Evolutionary conservation across 2,113 vertebrate species (phyloP).

Genomic region (Pelmatolapia mariae): DNA sequence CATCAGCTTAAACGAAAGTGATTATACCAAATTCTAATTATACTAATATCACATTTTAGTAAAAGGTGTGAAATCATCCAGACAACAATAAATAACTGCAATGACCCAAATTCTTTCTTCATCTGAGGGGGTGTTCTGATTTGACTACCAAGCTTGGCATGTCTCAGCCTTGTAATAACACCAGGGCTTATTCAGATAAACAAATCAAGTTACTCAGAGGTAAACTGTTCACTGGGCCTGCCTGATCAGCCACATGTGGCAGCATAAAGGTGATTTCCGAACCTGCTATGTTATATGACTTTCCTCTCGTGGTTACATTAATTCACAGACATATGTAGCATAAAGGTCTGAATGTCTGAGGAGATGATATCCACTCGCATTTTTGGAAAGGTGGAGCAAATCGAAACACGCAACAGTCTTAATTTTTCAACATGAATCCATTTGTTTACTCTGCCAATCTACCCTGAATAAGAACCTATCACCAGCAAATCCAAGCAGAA

Average conservation of each 20-base stretch:
- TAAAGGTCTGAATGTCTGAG: not conserved
- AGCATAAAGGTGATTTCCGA: constrained; percentile 6
- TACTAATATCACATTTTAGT: not conserved
- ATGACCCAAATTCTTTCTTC: not conserved
- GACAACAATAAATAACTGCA: not conserved
- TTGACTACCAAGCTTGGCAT: not conserved
- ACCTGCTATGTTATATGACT: constrained; percentile 12
- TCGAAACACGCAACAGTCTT: not conserved
- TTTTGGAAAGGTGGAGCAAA: not conserved
- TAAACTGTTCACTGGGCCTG: not conserved
- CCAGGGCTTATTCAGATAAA: not conserved
- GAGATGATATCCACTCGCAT: not conserved
- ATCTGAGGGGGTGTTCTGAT: not conserved
- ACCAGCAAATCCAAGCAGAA: not conserved
- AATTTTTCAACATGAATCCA: constrained; percentile 36
- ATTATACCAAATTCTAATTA: not conserved
- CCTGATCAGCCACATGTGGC: not conserved
- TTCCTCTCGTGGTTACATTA: not conserved
- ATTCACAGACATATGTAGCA: constrained; percentile 3
- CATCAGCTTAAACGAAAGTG: not conserved
- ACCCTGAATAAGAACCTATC: not conserved
- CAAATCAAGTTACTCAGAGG: not conserved
- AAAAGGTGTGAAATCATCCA: not conserved
- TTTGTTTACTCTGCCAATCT: not conserved
- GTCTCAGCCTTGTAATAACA: not conserved